Percentiles rank a stretch among this genome's conserved stretches.
These are phyloP conservation scores for Ligdia adustata DNA, from an alignment of 2,888 invertebrate genomes.

Conservation along the genomic window DNA sequence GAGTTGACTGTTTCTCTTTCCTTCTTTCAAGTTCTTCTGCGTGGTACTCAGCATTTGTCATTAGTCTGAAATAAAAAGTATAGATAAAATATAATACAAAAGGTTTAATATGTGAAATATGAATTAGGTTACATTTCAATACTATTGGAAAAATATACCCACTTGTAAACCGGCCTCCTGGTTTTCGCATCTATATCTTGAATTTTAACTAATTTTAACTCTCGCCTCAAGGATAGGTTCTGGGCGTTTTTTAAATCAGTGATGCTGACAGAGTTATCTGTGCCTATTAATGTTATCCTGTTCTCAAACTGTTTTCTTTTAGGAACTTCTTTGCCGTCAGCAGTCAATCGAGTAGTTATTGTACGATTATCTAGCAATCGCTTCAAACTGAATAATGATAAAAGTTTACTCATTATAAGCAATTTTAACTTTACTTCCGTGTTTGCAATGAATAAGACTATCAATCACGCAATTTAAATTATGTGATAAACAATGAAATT, in stretches of 20 bases:
- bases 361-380: conserved; percentile 54
- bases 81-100: too few species aligned
- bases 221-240: conserved; percentile 86
- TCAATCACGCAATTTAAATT: too few species aligned
- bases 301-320: conserved; percentile 63
- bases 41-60: conserved; percentile 87
- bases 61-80: conserved; percentile 67
- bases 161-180: conserved; percentile 87
- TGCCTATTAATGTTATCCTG: conserved; percentile 86
- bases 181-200: conserved; percentile 87
- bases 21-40: conserved; percentile 84
- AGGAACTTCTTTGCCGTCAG: conserved; percentile 75
- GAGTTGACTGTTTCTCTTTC: conserved; percentile 73
- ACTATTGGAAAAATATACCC: conserved; percentile 38
- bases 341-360: conserved; percentile 58
- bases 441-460: too few species aligned
- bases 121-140: too few species aligned
- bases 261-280: conserved; percentile 83
- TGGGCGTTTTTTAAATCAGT: conserved; percentile 88
- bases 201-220: conserved; percentile 88
- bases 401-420: conserved; percentile 57
- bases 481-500: too few species aligned
- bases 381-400: conserved; percentile 46
- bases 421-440: too few species aligned
- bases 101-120: too few species aligned